phyloP scores from a whole-genome alignment of 2,797 vertebrate species.

The Garrulus glandarius region DNA sequence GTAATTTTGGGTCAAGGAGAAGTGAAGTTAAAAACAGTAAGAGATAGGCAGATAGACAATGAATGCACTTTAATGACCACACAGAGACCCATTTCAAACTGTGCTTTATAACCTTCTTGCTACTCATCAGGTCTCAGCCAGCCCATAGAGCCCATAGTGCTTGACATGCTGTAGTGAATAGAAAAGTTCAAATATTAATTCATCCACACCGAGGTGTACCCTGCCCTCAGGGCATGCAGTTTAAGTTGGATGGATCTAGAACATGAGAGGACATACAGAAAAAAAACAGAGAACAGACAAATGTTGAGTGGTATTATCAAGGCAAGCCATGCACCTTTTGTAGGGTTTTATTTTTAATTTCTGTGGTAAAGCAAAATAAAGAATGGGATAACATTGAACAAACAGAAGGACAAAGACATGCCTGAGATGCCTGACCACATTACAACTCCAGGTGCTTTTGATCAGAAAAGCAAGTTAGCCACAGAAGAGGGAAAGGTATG shows the following conservation, averaged over 20 bases:
- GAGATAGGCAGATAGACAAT: slow-evolving; percentile 1
- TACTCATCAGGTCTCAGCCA: slow-evolving; percentile 5
- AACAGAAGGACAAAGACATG: neutral
- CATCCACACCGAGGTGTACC: neutral
- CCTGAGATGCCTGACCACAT: neutral
- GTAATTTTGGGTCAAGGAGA: slow-evolving; percentile 44
- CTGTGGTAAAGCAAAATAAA: neutral
- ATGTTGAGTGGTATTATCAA: neutral
- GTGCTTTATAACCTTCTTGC: slow-evolving; percentile 14
- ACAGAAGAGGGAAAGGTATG: neutral
- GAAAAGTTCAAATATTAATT: slow-evolving; percentile 31
- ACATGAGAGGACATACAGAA: neutral
- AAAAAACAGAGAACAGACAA: neutral
- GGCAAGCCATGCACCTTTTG: neutral
- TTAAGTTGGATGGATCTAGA: neutral
- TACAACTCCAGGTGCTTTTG: neutral
- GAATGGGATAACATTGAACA: neutral
- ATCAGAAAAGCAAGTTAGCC: neutral
- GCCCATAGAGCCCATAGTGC: neutral
- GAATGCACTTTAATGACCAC: slow-evolving; percentile 15
- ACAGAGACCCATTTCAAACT: slow-evolving; percentile 23
- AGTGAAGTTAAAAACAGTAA: slow-evolving; percentile 5
- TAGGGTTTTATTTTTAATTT: neutral
- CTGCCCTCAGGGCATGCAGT: neutral
- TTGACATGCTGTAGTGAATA: neutral